These are phyloP conservation scores for Radopholus similis DNA, from an alignment of 1,140 invertebrate species.

Conservation along the genomic window DNA sequence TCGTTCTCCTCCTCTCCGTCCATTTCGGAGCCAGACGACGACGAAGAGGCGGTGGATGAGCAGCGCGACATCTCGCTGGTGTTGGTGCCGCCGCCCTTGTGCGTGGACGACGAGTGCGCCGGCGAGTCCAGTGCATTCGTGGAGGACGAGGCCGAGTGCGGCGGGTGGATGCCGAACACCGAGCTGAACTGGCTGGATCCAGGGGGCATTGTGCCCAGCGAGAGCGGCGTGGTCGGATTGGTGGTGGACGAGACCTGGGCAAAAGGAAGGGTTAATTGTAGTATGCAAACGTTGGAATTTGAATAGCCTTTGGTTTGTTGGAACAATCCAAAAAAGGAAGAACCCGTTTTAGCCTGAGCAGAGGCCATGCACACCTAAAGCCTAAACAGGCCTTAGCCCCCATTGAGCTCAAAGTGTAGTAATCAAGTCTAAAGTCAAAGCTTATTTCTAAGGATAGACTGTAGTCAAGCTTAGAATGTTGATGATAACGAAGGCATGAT, in stretches of 20 bases:
- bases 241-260: slow-evolving; percentile 27
- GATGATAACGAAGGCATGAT: too few relatives aligned
- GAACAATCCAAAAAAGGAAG: not conserved
- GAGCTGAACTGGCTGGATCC: not conserved
- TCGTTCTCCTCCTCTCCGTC: not conserved
- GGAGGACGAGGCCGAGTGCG: not conserved
- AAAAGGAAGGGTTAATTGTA: too few relatives aligned
- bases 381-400: too few relatives aligned
- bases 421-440: too few relatives aligned
- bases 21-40: not conserved
- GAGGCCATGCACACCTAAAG: too few relatives aligned
- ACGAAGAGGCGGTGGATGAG: not conserved
- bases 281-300: not conserved
- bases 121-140: not conserved
- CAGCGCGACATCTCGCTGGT: not conserved
- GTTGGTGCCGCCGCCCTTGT: slow-evolving; percentile 3
- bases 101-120: not conserved
- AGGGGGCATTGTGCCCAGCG: slow-evolving; percentile 13
- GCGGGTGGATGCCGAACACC: not conserved
- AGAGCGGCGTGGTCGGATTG: slow-evolving; percentile 18
- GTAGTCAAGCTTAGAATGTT: too few relatives aligned
- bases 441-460: too few relatives aligned
- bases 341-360: not conserved
- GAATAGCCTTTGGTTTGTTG: not conserved
- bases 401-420: too few relatives aligned